A percentile compares a stretch with the other conserved stretches of the same genome.
Evolutionary conservation across 2,888 invertebrate genomes (phyloP).

Genomic region (Creontiades dilutus): DNA sequence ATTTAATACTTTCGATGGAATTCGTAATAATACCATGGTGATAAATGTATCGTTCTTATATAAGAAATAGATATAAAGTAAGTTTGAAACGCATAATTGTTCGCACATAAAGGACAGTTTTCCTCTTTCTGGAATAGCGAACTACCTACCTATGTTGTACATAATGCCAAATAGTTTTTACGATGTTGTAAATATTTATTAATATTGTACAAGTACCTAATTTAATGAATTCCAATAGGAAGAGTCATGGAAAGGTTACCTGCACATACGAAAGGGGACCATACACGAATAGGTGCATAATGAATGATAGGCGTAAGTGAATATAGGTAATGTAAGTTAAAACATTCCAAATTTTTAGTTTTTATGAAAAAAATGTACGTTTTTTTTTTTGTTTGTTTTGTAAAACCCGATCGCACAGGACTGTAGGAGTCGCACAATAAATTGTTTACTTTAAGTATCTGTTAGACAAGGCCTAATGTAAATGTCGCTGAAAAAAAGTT

Average conservation of each 20-base stretch:
- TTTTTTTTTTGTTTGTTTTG: too few relatives aligned
- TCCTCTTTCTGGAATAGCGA: background rate
- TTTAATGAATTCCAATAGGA: background rate
- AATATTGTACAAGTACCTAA: background rate
- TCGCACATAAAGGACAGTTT: background rate
- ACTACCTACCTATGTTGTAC: background rate
- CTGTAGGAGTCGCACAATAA: background rate
- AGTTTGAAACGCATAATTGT: too few relatives aligned
- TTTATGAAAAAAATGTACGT: background rate
- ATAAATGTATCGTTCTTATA: too few relatives aligned
- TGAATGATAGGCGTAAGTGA: constrained; percentile 2
- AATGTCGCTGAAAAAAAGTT: constrained; percentile 18
- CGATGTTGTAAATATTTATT: background rate
- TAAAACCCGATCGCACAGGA: background rate
- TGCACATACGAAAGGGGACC: constrained; percentile 14
- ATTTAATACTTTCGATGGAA: too few relatives aligned
- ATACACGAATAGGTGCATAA: constrained; percentile 16
- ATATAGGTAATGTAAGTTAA: background rate
- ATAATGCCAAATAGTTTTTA: background rate
- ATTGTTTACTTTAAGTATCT: background rate
- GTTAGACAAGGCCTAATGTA: background rate
- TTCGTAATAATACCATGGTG: too few relatives aligned
- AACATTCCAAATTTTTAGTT: constrained; percentile 14
- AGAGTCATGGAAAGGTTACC: constrained; percentile 32
- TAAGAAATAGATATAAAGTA: too few relatives aligned